Conservation (phyloP, 2,113 vertebrate species). For the Gopherus flavomarginatus region DNA sequence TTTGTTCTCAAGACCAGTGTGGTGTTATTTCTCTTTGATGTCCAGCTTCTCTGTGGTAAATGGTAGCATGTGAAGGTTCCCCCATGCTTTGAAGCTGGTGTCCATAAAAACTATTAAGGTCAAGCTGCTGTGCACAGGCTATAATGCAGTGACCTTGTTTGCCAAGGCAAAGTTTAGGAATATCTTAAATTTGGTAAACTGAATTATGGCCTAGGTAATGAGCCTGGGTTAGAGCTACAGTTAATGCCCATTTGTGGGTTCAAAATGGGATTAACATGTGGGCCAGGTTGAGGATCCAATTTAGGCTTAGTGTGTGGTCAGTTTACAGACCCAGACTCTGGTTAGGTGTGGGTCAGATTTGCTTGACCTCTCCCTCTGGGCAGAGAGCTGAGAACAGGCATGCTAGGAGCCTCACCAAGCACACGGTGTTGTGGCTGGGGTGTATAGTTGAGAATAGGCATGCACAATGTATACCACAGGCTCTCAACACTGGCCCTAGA, state of each 20-base stretch:
- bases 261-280: rapidly evolving
- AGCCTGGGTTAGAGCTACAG: neutral
- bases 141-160: neutral
- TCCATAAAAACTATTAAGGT: neutral
- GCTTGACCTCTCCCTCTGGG: neutral
- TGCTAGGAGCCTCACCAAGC: too few relatives aligned
- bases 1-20: rapidly evolving
- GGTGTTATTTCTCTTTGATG: neutral
- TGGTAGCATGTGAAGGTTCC: neutral
- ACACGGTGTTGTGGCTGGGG: too few relatives aligned
- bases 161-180: neutral
- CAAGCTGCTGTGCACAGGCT: neutral
- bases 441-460: too few relatives aligned
- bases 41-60: neutral
- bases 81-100: neutral
- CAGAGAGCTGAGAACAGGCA: too few relatives aligned
- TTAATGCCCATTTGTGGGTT: neutral
- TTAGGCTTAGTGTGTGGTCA: neutral
- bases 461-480: too few relatives aligned
- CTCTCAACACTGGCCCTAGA: too few relatives aligned
- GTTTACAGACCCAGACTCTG: neutral
- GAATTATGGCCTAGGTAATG: neutral
- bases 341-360: neutral
- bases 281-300: neutral
- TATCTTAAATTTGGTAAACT: neutral